phyloP scores from a whole-genome alignment of 2,113 vertebrate species.

The Ptychochromis oligacanthus region DNA sequence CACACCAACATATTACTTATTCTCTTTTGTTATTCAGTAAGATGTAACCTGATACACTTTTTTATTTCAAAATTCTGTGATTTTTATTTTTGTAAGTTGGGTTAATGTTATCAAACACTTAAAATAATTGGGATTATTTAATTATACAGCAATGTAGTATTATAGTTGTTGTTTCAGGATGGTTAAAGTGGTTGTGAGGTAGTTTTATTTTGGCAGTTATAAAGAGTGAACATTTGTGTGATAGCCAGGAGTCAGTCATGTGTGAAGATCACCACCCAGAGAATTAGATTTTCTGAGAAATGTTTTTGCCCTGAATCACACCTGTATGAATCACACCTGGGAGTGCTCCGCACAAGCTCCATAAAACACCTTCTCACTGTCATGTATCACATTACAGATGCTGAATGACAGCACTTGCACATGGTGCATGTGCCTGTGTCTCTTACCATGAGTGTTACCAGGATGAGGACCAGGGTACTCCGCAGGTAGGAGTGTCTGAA shows the following conservation, averaged over 20 bases:
- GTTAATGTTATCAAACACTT: background rate
- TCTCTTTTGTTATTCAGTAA: rapidly evolving
- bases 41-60: background rate
- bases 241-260: rapidly evolving
- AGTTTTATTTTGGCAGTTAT: background rate
- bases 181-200: background rate
- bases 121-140: too few relatives aligned
- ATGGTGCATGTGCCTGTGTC: background rate
- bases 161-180: background rate
- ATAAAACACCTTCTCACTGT: background rate
- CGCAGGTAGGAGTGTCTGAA: constrained; percentile 85
- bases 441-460: constrained; percentile 86
- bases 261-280: background rate
- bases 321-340: background rate
- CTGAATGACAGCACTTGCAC: too few relatives aligned
- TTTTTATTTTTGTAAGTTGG: background rate
- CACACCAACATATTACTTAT: background rate
- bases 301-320: background rate
- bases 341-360: background rate
- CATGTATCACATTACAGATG: background rate
- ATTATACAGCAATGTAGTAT: rapidly evolving
- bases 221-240: too few relatives aligned
- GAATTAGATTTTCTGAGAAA: background rate
- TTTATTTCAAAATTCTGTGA: background rate
- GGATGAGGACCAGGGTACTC: constrained; percentile 79